Evolutionary conservation across 2,888 invertebrate genomes (phyloP), one percentile per base, ranked within the genome.

Genomic region (Xestia c-nigrum): DNA sequence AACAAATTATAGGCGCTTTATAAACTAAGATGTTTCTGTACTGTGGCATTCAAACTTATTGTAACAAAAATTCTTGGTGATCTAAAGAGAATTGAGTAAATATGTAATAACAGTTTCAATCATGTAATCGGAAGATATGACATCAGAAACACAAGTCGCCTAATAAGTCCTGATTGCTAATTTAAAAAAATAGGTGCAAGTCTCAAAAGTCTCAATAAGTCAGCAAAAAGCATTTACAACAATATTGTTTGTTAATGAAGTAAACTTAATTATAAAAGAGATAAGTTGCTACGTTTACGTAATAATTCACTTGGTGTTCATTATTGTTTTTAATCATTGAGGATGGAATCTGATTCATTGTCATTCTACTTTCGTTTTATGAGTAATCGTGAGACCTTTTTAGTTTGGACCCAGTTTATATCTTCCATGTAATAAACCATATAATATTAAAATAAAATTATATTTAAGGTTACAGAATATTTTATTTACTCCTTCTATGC

Each of bases 281-380:
- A 65, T 79, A 87, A 88, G 72, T 84, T 83, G 81, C 82, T 82
- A 82, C 78, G 81, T 74, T 76, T 71, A 76, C 63, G 70, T 74
- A 80, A 80, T 87, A 87, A 88, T 89, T 91, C 90, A 91, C 90
- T 88, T 91, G 86, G 88, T 87, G 85, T 82, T 78, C 59, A 87
- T 89, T 89, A 87, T 88, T 86, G 85, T 89, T 88, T 89, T 85
- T 82, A 89, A 90, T 92, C 86, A 89, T 87, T 89, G 95, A 95
- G 94, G 95, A 93, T 92, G 89, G 94, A 95, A 96, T 95, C 95
- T 95, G 89, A 91, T 92, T 94, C 88, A 88, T 91, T 87, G 89
- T 91, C 89, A 88, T 89, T 84, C 81, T 87, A 88, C 86, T 92
- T 92, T 89, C 61, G 83, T 90, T 92, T 92, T 87, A 85, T 91